Conservation (phyloP, 2,797 vertebrate species). For the Pelochelys cantorii region DNA sequence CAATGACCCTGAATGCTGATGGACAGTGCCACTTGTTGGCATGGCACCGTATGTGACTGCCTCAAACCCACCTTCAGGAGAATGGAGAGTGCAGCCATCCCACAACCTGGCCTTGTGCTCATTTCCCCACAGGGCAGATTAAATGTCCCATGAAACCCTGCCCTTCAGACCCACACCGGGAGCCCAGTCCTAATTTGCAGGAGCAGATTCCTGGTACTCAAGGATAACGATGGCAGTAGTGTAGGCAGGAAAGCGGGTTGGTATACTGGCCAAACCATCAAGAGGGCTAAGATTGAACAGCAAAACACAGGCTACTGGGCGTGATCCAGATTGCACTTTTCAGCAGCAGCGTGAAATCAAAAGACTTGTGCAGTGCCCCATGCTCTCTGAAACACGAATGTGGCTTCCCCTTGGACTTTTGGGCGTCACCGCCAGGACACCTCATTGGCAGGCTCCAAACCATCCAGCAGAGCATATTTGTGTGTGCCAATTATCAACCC, state of each 20-base stretch:
- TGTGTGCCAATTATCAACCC: background rate
- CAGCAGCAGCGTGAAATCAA: background rate
- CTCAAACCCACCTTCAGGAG: background rate
- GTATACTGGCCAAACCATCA: conserved; percentile 3
- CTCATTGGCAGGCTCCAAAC: background rate
- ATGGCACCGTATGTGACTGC: background rate
- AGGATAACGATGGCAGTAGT: background rate
- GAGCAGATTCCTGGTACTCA: accelerated
- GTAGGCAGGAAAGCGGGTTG: background rate
- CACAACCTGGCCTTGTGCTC: background rate
- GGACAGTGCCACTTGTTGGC: background rate
- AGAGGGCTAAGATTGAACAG: conserved; percentile 3
- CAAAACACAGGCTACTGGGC: background rate
- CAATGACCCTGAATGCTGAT: accelerated
- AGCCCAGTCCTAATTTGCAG: background rate
- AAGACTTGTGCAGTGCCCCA: accelerated
- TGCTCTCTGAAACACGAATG: background rate
- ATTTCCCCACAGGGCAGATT: background rate
- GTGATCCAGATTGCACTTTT: background rate
- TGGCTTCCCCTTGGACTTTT: conserved; percentile 38
- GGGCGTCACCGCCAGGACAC: background rate
- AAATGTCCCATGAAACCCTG: background rate
- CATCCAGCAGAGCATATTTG: background rate
- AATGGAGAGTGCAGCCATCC: background rate
- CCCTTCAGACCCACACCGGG: background rate